Evolutionary conservation across 2,888 invertebrate species (phyloP).

Genomic region (Biston betularia): DNA sequence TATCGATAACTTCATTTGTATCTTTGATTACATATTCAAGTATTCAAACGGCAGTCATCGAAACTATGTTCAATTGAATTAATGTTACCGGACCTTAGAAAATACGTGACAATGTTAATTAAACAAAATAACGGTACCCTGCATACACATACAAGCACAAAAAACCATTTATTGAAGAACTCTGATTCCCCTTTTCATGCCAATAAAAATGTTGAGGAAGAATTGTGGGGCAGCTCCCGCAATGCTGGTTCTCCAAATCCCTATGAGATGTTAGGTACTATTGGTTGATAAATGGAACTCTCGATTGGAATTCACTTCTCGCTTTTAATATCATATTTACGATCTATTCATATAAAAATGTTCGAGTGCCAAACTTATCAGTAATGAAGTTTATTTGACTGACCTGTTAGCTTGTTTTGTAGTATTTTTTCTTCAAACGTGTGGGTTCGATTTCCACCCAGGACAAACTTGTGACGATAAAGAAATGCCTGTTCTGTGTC

Average conservation of each 20-base stretch:
- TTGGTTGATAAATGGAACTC: constrained; percentile 15
- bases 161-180: constrained; percentile 59
- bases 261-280: constrained; percentile 51
- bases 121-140: constrained; percentile 66
- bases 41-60: constrained; percentile 38
- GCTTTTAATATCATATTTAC: constrained; percentile 10
- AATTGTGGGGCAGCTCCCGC: constrained; percentile 66
- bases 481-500: too few species aligned
- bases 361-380: background rate
- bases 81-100: constrained; percentile 43
- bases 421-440: too few species aligned
- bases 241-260: constrained; percentile 61
- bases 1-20: constrained; percentile 30
- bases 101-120: constrained; percentile 71
- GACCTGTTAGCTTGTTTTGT: too few species aligned
- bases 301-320: constrained; percentile 6
- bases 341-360: background rate
- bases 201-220: constrained; percentile 59
- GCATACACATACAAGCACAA: constrained; percentile 33
- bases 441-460: too few species aligned
- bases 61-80: constrained; percentile 47
- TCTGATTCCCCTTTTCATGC: constrained; percentile 51
- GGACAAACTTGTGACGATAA: too few species aligned
- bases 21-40: constrained; percentile 28
- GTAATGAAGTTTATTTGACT: too few species aligned